Percentiles rank a stretch among this genome's conserved stretches.
Evolutionary conservation across 2,113 vertebrate species (phyloP).

Genomic region (Zosterops japonicus): DNA sequence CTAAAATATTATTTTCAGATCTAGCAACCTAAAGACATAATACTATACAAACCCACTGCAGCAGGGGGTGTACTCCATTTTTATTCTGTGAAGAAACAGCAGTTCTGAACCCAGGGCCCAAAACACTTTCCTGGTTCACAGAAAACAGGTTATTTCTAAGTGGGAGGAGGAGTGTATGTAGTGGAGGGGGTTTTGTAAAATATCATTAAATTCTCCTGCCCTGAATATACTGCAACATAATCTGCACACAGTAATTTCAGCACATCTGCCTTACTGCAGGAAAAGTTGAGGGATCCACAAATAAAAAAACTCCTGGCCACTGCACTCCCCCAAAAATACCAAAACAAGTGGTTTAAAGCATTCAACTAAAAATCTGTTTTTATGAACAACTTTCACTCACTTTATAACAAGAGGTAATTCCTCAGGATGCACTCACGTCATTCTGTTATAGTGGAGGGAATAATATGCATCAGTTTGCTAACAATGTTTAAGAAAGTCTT

Average conservation of each 20-base stretch:
- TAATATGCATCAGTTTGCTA: background rate
- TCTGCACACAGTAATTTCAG: background rate
- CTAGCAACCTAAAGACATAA: background rate
- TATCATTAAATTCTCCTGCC: background rate
- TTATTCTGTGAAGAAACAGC: background rate
- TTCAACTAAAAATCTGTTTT: background rate
- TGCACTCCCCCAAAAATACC: accelerated
- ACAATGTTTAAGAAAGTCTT: background rate
- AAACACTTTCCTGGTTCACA: background rate
- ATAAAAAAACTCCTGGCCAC: background rate
- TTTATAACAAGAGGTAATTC: background rate
- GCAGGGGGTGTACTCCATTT: background rate
- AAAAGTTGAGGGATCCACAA: background rate
- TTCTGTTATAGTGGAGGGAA: accelerated
- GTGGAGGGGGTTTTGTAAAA: accelerated
- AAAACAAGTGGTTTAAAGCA: background rate
- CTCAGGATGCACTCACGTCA: background rate
- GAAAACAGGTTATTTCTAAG: background rate
- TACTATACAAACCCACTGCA: background rate
- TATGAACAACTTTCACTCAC: background rate
- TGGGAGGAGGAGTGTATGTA: accelerated
- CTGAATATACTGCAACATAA: background rate
- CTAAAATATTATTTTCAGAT: background rate
- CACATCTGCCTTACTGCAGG: background rate
- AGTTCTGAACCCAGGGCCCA: background rate